Base-by-base conservation (phyloP, 2,797 vertebrate species). In the Pangasius mekongensis region DNA sequence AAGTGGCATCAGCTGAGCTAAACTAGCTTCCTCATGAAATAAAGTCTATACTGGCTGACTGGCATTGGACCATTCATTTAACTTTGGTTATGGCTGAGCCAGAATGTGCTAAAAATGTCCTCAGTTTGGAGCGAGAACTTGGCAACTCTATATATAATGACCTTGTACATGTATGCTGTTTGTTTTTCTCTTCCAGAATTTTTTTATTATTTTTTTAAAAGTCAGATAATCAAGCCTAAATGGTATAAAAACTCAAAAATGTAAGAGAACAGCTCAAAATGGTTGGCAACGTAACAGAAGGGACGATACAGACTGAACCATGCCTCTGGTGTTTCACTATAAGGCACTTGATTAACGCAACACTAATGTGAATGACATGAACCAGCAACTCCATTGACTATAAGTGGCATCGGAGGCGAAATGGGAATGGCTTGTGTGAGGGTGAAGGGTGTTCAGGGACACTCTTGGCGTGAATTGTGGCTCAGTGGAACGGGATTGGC, bases 341-440 rank as follows among this genome's bases (percentile, higher is more conserved):
- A 96, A 97, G 96, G 96, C 96, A 97, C 96, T 96, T 89, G 94
- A 89, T 18, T 16, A 93, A 91, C 60, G 94, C 94, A 92, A 90
- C 91, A 93, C 62, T 91, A 91, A 90, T 90, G 90, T 39, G n/a
- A 82, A 54, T 14, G 20, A 60, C 54, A 36, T 54, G 54, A 39
- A 39, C 43, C 47, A 30, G 82, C 82, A 49, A 66, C 82, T 52
- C 43, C 43, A n/a, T n/a, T 39, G 24, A 54, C 92, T 94, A 93
- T 89, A 93, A 69, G 69, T 88, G 73, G 94, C 94, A 94, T 92
- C 91, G 93, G 90, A 94, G 92, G 93, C 90, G 91, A 93, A 91
- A 93, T 94, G 93, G 90, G 91, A 89, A 94, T 94, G 81, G 54
- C 78, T 58, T 58, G 30, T 36, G 18, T 27, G 11, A 88, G 24